These are phyloP conservation scores for Tringa solitaria DNA, from an alignment of 2,113 vertebrate genomes.

Conservation along the genomic window DNA sequence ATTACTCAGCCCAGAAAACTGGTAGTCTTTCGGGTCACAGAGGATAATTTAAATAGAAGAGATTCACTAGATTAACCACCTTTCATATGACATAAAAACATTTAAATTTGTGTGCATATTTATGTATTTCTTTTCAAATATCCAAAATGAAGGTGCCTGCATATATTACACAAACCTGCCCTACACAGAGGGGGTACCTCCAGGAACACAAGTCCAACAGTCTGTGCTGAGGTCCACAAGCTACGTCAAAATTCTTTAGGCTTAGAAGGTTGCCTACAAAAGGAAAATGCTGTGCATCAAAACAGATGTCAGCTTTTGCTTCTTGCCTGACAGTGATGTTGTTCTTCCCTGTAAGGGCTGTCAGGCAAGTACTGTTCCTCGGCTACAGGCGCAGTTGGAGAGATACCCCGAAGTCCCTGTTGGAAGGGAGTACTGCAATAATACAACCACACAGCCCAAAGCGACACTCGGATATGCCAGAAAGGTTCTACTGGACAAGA, in stretches of 20 bases:
- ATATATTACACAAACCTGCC: neutral
- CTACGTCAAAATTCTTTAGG: neutral
- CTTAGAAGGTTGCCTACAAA: neutral
- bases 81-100: neutral
- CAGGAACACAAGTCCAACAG: rapidly evolving
- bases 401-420: neutral
- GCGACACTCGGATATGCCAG: rapidly evolving
- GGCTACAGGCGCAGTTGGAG: neutral
- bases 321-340: rapidly evolving
- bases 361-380: neutral
- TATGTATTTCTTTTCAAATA: neutral
- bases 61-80: neutral
- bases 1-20: neutral
- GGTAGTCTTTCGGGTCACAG: neutral
- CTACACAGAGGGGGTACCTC: neutral
- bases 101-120: neutral
- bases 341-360: neutral
- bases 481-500: neutral
- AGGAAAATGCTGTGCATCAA: neutral
- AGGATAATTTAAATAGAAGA: neutral
- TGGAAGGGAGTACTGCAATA: neutral
- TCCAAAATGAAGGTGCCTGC: neutral
- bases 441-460: rapidly evolving
- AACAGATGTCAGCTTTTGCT: neutral
- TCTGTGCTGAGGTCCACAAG: neutral